Evolutionary conservation across 2,797 vertebrate genomes (phyloP).

Genomic region (Enteromius viviparus): DNA sequence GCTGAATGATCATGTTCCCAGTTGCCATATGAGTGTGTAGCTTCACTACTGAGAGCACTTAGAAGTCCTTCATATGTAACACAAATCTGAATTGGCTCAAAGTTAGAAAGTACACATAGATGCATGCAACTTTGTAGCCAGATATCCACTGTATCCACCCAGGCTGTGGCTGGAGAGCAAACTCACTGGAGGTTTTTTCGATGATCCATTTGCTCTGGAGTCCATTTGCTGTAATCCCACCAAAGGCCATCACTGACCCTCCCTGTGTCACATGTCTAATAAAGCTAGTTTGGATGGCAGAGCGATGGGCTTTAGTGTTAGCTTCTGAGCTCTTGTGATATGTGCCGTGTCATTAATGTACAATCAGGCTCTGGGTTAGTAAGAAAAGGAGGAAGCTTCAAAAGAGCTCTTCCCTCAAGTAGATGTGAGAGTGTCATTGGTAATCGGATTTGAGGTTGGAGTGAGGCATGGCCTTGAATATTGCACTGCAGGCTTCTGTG

Average conservation of each 20-base stretch:
- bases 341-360: constrained; percentile 29
- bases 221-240: constrained; percentile 47
- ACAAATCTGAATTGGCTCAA: constrained; percentile 65
- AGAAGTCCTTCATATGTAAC: constrained; percentile 66
- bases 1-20: constrained; percentile 63
- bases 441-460: constrained; percentile 72
- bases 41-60: constrained; percentile 61
- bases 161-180: constrained; percentile 2
- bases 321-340: constrained; percentile 27
- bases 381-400: constrained; percentile 29
- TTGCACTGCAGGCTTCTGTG: constrained; percentile 12
- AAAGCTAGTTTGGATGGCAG: constrained; percentile 54
- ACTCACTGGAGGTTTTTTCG: background rate
- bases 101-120: constrained; percentile 40
- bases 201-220: constrained; percentile 33
- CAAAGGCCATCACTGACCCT: constrained; percentile 48
- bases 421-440: constrained; percentile 12
- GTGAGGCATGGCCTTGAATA: constrained; percentile 52
- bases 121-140: constrained; percentile 52
- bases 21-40: constrained; percentile 65
- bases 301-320: constrained; percentile 18
- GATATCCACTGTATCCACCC: constrained; percentile 58
- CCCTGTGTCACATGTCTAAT: constrained; percentile 53
- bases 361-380: constrained; percentile 32
- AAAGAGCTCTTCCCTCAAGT: constrained; percentile 16